phyloP scores from a whole-genome alignment of 2,888 invertebrate genomes.

The Meiosimyza decipiens region DNA sequence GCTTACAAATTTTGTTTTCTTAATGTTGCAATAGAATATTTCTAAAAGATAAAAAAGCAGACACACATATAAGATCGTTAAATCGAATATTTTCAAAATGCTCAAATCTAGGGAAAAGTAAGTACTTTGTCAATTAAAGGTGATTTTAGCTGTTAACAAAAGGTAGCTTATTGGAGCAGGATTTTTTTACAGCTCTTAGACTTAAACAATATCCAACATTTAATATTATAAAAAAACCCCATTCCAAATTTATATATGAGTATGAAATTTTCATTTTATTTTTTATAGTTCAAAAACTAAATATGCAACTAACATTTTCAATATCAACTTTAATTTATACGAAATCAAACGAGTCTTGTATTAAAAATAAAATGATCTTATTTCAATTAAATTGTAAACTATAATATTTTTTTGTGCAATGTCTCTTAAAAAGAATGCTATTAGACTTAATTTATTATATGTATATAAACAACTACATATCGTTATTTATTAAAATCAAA shows the following conservation, averaged over 20 bases:
- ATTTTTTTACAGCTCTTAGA: neutral
- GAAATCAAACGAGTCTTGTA: constrained; percentile 1
- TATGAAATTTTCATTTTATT: neutral
- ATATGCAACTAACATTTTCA: neutral
- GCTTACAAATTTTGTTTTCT: neutral
- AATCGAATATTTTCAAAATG: constrained; percentile 15
- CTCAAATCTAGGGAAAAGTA: constrained; percentile 1
- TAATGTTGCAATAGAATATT: neutral
- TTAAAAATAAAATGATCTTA: constrained; percentile 11
- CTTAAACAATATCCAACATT: neutral
- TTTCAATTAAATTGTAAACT: neutral
- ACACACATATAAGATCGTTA: neutral
- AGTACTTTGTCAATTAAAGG: constrained; percentile 27
- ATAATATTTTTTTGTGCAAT: constrained; percentile 23
- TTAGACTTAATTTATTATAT: constrained; percentile 16
- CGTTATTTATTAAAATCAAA: constrained; percentile 7
- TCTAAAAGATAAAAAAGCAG: neutral
- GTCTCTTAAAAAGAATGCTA: constrained; percentile 18
- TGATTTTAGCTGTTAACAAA: neutral
- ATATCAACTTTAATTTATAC: neutral
- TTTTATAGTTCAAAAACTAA: neutral
- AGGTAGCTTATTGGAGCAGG: too few relatives aligned
- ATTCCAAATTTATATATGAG: constrained; percentile 27
- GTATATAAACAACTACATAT: constrained; percentile 17
- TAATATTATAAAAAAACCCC: neutral